Evolutionary conservation across 92 coral and sea anemone genomes (phyloP).

Genomic region (Phenganax stokvisi): DNA sequence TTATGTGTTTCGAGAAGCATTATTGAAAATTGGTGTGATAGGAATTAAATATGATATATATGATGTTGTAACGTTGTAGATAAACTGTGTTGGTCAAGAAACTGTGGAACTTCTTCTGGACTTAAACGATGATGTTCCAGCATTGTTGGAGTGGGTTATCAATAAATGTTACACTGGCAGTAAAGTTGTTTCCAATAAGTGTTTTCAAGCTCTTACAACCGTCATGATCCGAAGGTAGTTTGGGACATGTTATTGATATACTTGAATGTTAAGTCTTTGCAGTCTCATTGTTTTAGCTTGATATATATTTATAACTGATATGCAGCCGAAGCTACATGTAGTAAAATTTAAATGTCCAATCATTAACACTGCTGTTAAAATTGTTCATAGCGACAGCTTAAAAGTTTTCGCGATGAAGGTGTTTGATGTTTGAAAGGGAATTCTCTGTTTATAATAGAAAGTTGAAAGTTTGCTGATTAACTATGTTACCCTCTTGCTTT

Average conservation of each 20-base stretch:
- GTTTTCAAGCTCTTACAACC: slow-evolving; percentile 83
- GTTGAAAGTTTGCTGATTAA: background rate
- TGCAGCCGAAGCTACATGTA: no score
- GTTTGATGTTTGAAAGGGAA: no score
- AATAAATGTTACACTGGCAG: slow-evolving; percentile 93
- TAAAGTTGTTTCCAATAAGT: slow-evolving; percentile 77
- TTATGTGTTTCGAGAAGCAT: background rate
- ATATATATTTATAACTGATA: no score
- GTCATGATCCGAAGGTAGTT: slow-evolving; percentile 76
- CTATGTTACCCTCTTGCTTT: background rate
- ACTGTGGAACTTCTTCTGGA: slow-evolving; percentile 78
- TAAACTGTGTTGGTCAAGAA: slow-evolving; percentile 75
- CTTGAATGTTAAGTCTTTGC: no score
- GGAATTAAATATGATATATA: background rate
- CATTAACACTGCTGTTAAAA: no score
- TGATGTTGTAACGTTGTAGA: slow-evolving; percentile 42
- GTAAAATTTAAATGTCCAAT: no score
- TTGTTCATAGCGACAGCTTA: no score
- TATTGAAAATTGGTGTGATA: background rate
- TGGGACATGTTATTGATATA: background rate
- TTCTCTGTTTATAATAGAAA: no score
- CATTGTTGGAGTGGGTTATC: slow-evolving; percentile 89
- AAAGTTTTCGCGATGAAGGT: no score
- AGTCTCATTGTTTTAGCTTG: no score
- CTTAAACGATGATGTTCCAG: slow-evolving; percentile 72